These are phyloP conservation scores for Sebastes dallii DNA, from an alignment of 2,797 vertebrate genomes.

Conservation along the genomic window DNA sequence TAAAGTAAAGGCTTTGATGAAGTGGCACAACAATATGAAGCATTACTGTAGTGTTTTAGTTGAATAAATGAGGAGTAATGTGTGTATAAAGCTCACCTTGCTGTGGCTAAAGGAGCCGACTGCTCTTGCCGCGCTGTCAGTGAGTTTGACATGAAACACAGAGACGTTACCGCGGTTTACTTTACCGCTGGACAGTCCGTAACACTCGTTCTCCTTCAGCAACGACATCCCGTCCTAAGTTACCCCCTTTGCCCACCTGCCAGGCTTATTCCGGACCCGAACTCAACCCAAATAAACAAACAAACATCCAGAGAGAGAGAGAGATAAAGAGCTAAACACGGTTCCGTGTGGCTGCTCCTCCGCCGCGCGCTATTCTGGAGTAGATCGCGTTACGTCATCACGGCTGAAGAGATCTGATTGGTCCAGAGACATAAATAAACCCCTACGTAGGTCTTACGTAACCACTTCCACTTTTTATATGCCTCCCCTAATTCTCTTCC, in stretches of 20 bases:
- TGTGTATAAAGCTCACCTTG: conserved; percentile 78
- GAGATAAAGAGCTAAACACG: background rate
- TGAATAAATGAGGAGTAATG: background rate
- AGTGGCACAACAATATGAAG: background rate
- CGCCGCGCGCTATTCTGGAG: conserved; percentile 70
- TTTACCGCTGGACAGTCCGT: conserved; percentile 87
- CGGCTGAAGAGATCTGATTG: conserved; percentile 59
- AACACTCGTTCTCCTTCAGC: conserved; percentile 87
- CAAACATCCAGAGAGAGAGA: conserved; percentile 24
- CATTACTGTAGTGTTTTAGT: rapidly evolving
- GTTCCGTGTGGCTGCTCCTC: conserved; percentile 34
- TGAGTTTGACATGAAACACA: conserved; percentile 93
- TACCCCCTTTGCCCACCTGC: background rate
- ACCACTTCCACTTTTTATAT: conserved; percentile 15
- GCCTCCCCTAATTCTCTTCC: background rate
- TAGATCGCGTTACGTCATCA: conserved; percentile 70
- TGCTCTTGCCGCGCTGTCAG: conserved; percentile 91
- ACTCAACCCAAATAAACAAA: conserved; percentile 8
- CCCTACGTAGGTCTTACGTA: conserved; percentile 58
- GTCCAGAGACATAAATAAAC: conserved; percentile 61
- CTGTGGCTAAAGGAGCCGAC: conserved; percentile 84
- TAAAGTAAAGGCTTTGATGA: background rate
- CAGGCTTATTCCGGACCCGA: background rate
- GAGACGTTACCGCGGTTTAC: conserved; percentile 85
- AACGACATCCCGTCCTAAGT: conserved; percentile 82